phyloP scores from a whole-genome alignment of 2,113 vertebrate species.

The Saccopteryx bilineata region DNA sequence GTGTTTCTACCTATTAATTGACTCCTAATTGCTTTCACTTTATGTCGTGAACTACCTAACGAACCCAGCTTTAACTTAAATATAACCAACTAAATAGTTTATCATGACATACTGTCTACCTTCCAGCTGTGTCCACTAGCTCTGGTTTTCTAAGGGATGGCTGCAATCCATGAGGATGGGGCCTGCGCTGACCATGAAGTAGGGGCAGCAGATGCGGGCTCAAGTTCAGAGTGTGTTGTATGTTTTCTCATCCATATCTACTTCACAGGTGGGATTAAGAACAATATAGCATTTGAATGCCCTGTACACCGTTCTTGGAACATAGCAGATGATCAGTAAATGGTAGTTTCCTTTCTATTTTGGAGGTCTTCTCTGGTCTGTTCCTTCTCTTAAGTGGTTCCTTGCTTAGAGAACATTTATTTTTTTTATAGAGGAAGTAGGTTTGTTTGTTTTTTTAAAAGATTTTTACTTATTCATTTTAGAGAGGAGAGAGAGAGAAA shows the following conservation, averaged over 20 bases:
- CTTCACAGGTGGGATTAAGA: not conserved
- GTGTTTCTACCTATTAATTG: too few species aligned
- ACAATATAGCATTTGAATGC: not conserved
- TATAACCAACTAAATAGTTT: too few species aligned
- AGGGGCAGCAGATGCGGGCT: not conserved
- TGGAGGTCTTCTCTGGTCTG: not conserved
- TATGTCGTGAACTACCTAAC: too few species aligned
- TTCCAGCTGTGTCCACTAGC: too few species aligned
- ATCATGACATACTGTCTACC: too few species aligned
- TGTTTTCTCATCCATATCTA: not conserved
- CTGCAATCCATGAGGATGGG: not conserved
- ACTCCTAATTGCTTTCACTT: too few species aligned
- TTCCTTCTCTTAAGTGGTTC: not conserved
- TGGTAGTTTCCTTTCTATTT: not conserved
- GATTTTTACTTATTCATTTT: too few species aligned
- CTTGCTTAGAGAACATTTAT: conserved; percentile 24
- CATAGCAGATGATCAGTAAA: not conserved
- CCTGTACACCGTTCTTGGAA: not conserved
- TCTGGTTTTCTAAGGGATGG: not conserved
- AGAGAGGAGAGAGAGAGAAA: too few species aligned
- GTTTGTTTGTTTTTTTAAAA: too few species aligned
- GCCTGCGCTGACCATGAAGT: not conserved
- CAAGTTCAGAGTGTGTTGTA: not conserved
- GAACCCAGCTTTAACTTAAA: too few species aligned
- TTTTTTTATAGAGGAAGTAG: too few species aligned